Base-by-base conservation (phyloP, 2,888 invertebrate species). In the Mylabris sibirica region DNA sequence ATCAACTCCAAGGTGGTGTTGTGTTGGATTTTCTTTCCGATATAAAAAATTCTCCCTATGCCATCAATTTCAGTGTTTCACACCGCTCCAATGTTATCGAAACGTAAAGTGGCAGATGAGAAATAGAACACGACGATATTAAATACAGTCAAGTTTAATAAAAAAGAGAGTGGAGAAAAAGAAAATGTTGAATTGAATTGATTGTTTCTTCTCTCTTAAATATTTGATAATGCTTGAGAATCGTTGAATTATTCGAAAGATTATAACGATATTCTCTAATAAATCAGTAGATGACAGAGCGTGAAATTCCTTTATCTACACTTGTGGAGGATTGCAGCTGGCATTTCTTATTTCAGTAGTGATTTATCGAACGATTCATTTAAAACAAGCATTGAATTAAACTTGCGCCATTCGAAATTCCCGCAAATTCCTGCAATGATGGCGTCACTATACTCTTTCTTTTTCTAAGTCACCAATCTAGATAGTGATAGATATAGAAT, bases 111-210 rank as follows among this genome's bases (percentile, higher is more conserved):
- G 20, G 9, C 20, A 8, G 20, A 44, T 44, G 44, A 17, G 17
- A 44, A 44, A n/a, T n/a, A 1, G 17, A 44, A 17, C 44, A 17
- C 17, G 0, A 2, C 20, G 20, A 20, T 20, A 49, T 60, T 60
- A 60, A 30, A 60, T 35, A 34, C 17, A 35, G 20, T 35, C 35
- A 30, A 38, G 17, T 60, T 60, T 34, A 35, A 60, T 24, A 59
- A 59, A 3, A 30, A 60, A 11, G 2, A 57, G 59, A 57, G 3
- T 26, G 59, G 22, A 59, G 59, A 14, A 24, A 17, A 34, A 59
- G 20, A 60, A 30, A 30, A 14, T 20, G 17, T 60, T 38, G 34
- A 17, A 20, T 20, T 3, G 8, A 44, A 17, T 6, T 49, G 20
- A 49, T 49, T 11, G 8, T 49, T 49, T 49, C 17, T 49, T 49